Evolutionary conservation across 2,888 invertebrate species (phyloP), one percentile per base, ranked within the genome.

Genomic region (Ophion obscuratus): DNA sequence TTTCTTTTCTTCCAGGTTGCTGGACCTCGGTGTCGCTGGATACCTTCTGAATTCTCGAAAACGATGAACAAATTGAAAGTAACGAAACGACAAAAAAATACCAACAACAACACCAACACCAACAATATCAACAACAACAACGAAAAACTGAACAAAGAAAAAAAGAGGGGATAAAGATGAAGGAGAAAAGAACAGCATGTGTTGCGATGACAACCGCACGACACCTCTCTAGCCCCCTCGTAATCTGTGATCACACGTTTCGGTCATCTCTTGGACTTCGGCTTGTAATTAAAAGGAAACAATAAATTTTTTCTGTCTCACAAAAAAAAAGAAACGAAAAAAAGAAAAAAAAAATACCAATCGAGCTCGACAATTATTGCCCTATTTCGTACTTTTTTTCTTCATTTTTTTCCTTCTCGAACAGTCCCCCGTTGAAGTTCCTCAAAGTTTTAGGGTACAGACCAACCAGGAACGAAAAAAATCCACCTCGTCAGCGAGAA

Each of bases 191-290:
- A 83, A 73, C 83, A 57, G 86, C 85, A 89, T 87, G 88, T 88
- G 79, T 85, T 87, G 89, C 88, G 90, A 86, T 91, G 93, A 93
- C 94, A 94, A 94, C 94, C 94, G 94, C 94, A 94, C 94, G 92
- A 91, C 85, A 89, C 89, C 91, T 93, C 92, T 47, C 47, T 47
- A 47, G 47, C 14, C 47, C 47, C 93, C 90, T 91, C 91, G 90
- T 92, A 93, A 94, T 93, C 92, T 93, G 92, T 93, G 92, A 94
- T 93, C 94, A 94, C 92, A 94, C 91, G 80, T 94, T 94, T 94
- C 92, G 94, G 88, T 90, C 90, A 86, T 88, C 88, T 90, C 93
- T 94, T 91, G 92, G 93, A 92, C 91, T 92, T 92, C 91, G 92
- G 92, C 91, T 93, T 93, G 93, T 92, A 92, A 91, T 91, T 6